These are phyloP conservation scores for Samia ricini DNA, from an alignment of 1,140 invertebrate species.

Conservation along the genomic window DNA sequence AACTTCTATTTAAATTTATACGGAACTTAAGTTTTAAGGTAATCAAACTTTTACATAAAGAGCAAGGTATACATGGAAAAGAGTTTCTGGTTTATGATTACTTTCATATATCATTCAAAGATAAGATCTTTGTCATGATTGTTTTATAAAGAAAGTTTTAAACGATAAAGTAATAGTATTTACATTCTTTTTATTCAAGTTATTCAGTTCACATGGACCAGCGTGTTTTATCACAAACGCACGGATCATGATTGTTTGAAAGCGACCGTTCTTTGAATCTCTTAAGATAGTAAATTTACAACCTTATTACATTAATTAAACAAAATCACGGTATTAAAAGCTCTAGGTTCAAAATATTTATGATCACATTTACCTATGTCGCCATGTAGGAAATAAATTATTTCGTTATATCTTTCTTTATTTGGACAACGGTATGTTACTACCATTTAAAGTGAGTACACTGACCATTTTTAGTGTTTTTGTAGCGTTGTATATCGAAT, in stretches of 20 bases:
- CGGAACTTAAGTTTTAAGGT: no score
- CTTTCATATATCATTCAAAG: neutral
- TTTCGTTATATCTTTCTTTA: neutral
- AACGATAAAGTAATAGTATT: constrained; percentile 30
- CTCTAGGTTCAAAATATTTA: constrained; percentile 37
- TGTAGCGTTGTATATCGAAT: constrained; percentile 46
- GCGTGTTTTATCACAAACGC: constrained; percentile 20
- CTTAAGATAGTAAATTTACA: no score
- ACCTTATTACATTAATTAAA: constrained; percentile 43
- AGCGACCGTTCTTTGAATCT: no score
- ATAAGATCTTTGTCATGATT: constrained; percentile 10
- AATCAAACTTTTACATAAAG: no score
- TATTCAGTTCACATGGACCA: constrained; percentile 38
- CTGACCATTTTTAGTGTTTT: constrained; percentile 51
- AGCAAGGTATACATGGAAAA: no score
- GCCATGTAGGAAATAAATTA: neutral
- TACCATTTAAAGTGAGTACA: constrained; percentile 43
- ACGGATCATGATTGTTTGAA: constrained; percentile 26
- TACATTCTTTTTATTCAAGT: constrained; percentile 32
- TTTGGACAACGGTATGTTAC: neutral
- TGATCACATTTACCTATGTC: constrained; percentile 15
- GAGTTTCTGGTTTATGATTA: neutral
- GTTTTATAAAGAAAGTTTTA: constrained; percentile 16
- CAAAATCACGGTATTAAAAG: constrained; percentile 33
- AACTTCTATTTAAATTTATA: no score